phyloP scores from a whole-genome alignment of 2,888 invertebrate genomes.

The Fragum fragum region DNA sequence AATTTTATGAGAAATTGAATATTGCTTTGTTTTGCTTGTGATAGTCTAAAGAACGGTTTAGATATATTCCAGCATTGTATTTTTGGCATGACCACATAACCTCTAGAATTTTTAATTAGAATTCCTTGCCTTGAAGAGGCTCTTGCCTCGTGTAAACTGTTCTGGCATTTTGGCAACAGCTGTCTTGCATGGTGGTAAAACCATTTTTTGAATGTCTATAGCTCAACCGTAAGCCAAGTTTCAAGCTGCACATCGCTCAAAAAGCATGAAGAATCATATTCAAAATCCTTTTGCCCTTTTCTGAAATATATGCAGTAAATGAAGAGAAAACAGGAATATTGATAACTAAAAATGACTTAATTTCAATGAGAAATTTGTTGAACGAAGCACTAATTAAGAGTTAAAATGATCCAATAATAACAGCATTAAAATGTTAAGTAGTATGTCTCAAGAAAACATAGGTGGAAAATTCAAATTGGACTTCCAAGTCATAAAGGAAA shows the following conservation, averaged over 20 bases:
- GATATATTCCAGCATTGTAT: not conserved
- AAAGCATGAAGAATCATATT: not conserved
- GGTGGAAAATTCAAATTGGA: too few species aligned
- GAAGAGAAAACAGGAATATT: too few species aligned
- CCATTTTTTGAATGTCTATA: constrained; percentile 3
- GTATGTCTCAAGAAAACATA: too few species aligned
- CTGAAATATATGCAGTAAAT: too few species aligned
- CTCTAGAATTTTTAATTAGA: not conserved
- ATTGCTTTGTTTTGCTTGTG: not conserved
- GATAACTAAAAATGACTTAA: too few species aligned
- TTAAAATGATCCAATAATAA: too few species aligned
- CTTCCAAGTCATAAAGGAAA: too few species aligned
- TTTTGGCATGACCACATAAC: not conserved
- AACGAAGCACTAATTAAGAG: too few species aligned
- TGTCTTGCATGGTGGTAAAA: constrained; percentile 29
- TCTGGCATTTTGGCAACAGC: constrained; percentile 24
- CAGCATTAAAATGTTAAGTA: too few species aligned
- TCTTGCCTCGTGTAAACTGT: constrained; percentile 1
- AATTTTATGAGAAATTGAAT: not conserved
- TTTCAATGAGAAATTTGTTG: too few species aligned
- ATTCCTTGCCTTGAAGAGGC: not conserved
- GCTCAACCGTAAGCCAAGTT: not conserved
- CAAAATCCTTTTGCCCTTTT: not conserved
- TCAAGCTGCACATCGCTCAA: constrained; percentile 9
- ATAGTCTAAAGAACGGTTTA: not conserved